These are phyloP conservation scores for Heliornis fulica DNA, from an alignment of 2,113 vertebrate species.

Conservation along the genomic window DNA sequence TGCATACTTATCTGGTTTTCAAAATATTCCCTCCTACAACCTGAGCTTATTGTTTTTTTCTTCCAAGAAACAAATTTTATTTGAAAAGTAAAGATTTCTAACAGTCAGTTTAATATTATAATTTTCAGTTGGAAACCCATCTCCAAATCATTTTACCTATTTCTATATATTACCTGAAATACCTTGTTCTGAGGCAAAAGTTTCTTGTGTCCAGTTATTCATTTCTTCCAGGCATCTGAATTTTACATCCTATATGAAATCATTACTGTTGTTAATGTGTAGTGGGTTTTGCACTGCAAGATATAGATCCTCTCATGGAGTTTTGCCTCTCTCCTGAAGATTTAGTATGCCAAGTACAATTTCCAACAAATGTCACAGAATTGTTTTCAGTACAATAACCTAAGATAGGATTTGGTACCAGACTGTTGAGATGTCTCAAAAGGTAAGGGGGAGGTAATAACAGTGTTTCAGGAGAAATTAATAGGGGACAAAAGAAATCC, in stretches of 20 bases:
- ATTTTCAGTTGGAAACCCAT: not conserved
- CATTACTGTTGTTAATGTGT: not conserved
- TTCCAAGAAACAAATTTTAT: not conserved
- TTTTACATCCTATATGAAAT: not conserved
- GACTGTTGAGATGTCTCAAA: not conserved
- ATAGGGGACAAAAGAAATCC: not conserved
- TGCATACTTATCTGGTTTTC: not conserved
- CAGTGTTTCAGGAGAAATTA: not conserved
- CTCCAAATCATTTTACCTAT: not conserved
- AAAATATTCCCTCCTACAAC: not conserved
- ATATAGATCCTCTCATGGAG: not conserved
- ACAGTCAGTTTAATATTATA: not conserved
- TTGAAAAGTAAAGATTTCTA: not conserved
- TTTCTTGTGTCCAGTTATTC: not conserved
- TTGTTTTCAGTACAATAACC: not conserved
- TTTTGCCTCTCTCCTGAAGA: not conserved
- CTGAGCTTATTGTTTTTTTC: not conserved
- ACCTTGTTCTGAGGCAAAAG: not conserved
- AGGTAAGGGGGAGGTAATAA: not conserved
- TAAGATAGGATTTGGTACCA: not conserved
- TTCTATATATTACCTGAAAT: not conserved
- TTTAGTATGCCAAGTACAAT: not conserved
- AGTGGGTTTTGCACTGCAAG: not conserved
- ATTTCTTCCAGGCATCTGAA: not conserved
- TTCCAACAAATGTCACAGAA: not conserved